Base-by-base conservation (phyloP, 1,140 invertebrate species). In the Myzus persicae region DNA sequence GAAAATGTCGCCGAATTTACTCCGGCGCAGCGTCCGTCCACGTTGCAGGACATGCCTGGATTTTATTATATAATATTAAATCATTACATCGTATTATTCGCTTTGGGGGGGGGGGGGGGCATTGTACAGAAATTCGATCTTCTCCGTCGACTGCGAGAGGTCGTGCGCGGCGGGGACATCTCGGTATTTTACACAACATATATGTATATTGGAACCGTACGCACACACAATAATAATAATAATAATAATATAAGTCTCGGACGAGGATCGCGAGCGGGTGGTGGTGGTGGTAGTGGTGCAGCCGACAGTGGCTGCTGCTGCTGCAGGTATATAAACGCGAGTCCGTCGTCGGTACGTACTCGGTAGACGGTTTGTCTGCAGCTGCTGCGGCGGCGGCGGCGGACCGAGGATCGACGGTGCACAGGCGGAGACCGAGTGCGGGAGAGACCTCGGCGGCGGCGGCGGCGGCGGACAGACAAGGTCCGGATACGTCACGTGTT, bases 301-400 rank as follows among this genome's bases (percentile, higher is more conserved):
- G 31, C 31, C 4, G 14, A n/a, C 59, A 14, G n/a, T 18, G 14
- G n/a, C 59, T 76, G 59, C 11, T 18, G 26, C 59, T n/a, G 59
- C 59, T 26, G 8, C 24, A 31, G 54, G 24, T 31, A 59, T 48
- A 48, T 48, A 48, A 59, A 8, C 54, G 24, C 24, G 24, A 7
- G 51, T 59, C 26, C 24, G 54, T 59, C 26, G 31, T 22, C 48
- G 48, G 46, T 48, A 48, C 6, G 8, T n/a, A n/a, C n/a, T 81
- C 82, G 82, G 82, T 84, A 40, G 82, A 76, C 59, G 59, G 59
- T 76, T 76, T 76, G 59, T 76, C 59, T 76, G 48, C 48, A 22
- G 59, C 59, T 18, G 59, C 59, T 76, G 54, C 54, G 4, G 38
- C 38, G 81, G 38, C 67, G 67, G 7, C 14, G 20, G 7, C 38